Percentiles rank a stretch among this genome's conserved stretches.
Conservation (phyloP, 2,888 invertebrate species). For the Latheticus oryzae region DNA sequence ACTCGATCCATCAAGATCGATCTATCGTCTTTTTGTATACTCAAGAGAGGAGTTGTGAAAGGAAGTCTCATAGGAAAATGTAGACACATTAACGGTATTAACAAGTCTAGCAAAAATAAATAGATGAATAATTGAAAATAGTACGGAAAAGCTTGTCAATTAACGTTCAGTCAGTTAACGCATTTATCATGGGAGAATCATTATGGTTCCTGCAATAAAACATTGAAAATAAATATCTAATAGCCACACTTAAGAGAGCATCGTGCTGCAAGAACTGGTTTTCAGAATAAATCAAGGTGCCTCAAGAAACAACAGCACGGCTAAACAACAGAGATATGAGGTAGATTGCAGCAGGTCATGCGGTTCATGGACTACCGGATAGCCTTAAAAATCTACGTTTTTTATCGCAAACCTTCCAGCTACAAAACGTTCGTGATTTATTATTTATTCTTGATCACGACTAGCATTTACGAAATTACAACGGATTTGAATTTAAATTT, state of each 20-base stretch:
- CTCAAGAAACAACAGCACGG: slow-evolving; percentile 62
- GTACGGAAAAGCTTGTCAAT: slow-evolving; percentile 26
- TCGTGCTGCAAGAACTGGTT: slow-evolving; percentile 59
- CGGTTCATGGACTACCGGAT: slow-evolving; percentile 65
- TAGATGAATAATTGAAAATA: slow-evolving; percentile 30
- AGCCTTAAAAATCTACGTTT: slow-evolving; percentile 54
- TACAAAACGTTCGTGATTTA: slow-evolving; percentile 36
- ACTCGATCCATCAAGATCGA: slow-evolving; percentile 30
- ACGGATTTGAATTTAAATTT: slow-evolving; percentile 2
- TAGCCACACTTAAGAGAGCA: slow-evolving; percentile 55
- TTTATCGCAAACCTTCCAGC: slow-evolving; percentile 40
- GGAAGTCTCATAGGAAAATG: slow-evolving; percentile 1
- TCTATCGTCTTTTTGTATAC: slow-evolving; percentile 13
- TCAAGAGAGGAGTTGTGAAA: slow-evolving; percentile 1
- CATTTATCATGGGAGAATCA: slow-evolving; percentile 46
- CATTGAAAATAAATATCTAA: slow-evolving; percentile 58
- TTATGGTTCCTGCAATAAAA: slow-evolving; percentile 56
- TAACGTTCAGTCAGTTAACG: slow-evolving; percentile 18
- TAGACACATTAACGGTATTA: slow-evolving; percentile 21
- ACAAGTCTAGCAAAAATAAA: slow-evolving; percentile 20
- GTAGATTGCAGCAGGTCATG: slow-evolving; percentile 63
- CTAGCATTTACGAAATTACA: slow-evolving; percentile 7
- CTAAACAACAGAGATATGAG: slow-evolving; percentile 56
- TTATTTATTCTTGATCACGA: slow-evolving; percentile 22
- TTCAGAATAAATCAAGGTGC: slow-evolving; percentile 61